Conservation (phyloP, 2,888 invertebrate genomes). For the Nomada flava region DNA sequence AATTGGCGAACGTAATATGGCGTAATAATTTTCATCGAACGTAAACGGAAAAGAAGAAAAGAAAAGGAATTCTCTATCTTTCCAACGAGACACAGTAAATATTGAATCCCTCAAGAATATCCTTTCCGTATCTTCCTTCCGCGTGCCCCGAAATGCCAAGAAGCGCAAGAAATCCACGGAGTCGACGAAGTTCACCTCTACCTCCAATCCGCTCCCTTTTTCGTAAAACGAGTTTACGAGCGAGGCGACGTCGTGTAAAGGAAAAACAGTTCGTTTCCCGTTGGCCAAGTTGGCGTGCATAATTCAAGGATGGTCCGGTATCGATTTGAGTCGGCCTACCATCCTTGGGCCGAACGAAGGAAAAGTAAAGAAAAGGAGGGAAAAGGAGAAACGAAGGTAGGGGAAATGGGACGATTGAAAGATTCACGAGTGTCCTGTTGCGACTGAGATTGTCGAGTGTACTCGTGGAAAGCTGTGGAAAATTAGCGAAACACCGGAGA, state of each 20-base stretch:
- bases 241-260: constrained; percentile 17
- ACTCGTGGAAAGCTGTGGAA: not conserved
- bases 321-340: constrained; percentile 66
- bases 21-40: not conserved
- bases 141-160: not conserved
- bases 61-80: too few relatives aligned
- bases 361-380: not conserved
- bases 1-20: too few relatives aligned
- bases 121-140: not conserved
- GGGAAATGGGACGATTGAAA: constrained; percentile 40
- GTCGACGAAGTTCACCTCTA: not conserved
- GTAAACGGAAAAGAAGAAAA: not conserved
- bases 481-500: constrained; percentile 36
- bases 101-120: too few relatives aligned
- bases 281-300: constrained; percentile 65
- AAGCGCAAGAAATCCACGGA: not conserved
- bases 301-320: constrained; percentile 70
- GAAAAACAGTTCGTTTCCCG: constrained; percentile 62
- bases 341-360: constrained; percentile 28
- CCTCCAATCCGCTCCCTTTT: not conserved
- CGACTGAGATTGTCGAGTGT: constrained; percentile 24
- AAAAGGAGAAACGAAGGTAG: not conserved
- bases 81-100: too few relatives aligned
- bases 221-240: constrained; percentile 25
- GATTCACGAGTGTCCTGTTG: constrained; percentile 47